Evolutionary conservation across 2,797 vertebrate genomes (phyloP).

Genomic region (Psittacula echo): DNA sequence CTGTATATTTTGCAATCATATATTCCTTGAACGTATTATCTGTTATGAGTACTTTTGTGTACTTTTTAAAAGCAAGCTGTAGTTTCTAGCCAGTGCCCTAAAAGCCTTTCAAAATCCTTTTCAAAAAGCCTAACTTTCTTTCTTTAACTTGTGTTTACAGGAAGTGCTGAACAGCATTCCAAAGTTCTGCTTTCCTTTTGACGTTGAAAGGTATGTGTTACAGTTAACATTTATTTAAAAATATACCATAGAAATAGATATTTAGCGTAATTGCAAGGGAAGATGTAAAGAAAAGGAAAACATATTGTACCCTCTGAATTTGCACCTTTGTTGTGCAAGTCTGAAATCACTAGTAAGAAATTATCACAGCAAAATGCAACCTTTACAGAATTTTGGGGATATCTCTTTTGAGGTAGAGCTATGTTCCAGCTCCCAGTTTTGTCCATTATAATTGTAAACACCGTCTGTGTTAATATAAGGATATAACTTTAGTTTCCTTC

Average conservation of each 20-base stretch:
- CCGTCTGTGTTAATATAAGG: constrained; percentile 40
- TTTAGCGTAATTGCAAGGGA: not conserved
- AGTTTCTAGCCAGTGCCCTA: not conserved
- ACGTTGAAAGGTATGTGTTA: constrained; percentile 90
- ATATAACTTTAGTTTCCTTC: not conserved
- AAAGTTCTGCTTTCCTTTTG: constrained; percentile 99
- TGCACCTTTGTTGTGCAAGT: constrained; percentile 29
- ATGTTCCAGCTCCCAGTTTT: not conserved
- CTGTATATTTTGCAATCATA: constrained; percentile 51
- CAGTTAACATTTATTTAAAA: constrained; percentile 25
- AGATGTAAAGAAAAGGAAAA: not conserved
- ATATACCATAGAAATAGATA: not conserved
- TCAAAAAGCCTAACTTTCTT: constrained; percentile 2
- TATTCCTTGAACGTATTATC: constrained; percentile 34
- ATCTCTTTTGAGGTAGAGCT: constrained; percentile 4
- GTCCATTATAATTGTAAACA: constrained; percentile 32
- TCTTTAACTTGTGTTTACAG: constrained; percentile 77
- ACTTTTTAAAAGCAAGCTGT: not conserved
- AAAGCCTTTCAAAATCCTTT: not conserved
- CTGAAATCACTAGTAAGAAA: constrained; percentile 1
- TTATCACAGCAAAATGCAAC: not conserved
- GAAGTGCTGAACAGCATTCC: constrained; percentile 93
- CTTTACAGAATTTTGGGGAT: not conserved
- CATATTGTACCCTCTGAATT: not conserved
- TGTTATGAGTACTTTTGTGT: not conserved